A percentile compares a stretch with the other conserved stretches of the same genome.
phyloP scores from a whole-genome alignment of 1,140 invertebrate genomes.

The Aphaenogaster floridana region DNA sequence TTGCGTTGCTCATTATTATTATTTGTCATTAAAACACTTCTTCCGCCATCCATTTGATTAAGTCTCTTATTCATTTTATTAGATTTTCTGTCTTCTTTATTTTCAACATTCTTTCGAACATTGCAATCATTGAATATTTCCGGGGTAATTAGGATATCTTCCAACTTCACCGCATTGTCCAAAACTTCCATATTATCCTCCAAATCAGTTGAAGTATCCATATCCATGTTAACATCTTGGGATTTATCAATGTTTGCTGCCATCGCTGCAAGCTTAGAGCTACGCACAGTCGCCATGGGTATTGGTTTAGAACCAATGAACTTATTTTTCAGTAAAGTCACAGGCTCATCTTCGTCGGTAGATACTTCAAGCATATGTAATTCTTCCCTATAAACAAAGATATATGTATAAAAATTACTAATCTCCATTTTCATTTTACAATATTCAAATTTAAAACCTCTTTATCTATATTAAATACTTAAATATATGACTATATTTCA shows the following conservation, averaged over 20 bases:
- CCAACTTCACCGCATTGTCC: conserved; percentile 74
- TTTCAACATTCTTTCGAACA: background rate
- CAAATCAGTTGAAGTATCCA: conserved; percentile 51
- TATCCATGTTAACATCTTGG: conserved; percentile 67
- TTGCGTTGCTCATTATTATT: background rate
- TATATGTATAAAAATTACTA: conserved; percentile 51
- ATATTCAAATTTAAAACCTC: conserved; percentile 49
- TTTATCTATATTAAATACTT: conserved; percentile 31
- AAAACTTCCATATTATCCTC: conserved; percentile 70
- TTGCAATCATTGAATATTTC: conserved; percentile 60
- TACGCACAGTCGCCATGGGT: conserved; percentile 81
- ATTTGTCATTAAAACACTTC: background rate
- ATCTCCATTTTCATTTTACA: conserved; percentile 48
- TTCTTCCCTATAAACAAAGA: conserved; percentile 81
- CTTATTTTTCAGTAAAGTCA: conserved; percentile 63
- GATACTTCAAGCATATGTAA: conserved; percentile 81
- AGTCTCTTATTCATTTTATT: background rate
- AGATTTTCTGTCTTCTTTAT: background rate
- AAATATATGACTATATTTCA: conserved; percentile 3
- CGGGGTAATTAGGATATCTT: conserved; percentile 80
- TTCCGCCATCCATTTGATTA: conserved; percentile 33
- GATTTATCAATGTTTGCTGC: conserved; percentile 83
- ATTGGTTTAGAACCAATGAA: conserved; percentile 74
- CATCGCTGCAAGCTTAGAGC: conserved; percentile 85
- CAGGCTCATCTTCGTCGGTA: conserved; percentile 43